Evolutionary conservation across 2,113 vertebrate species (phyloP), one percentile per base, ranked within the genome.

Genomic region (Cisticola juncidis): DNA sequence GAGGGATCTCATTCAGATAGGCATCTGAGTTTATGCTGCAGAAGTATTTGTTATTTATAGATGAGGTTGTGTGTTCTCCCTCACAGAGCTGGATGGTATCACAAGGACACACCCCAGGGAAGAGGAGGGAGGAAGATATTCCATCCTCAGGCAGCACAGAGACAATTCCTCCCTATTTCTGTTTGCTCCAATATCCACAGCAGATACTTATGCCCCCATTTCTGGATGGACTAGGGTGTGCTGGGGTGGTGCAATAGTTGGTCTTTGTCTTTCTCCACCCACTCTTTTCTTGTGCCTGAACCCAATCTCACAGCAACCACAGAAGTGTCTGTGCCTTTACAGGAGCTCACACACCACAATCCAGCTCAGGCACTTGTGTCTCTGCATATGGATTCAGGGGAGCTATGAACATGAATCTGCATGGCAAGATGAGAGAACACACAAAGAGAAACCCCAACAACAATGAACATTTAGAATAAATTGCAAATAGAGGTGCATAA

Each of bases 401-500:
- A 86, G 36, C 48, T 94, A 36, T 8, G n/a, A 84, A 51, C 26
- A 33, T 45, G 62, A 74, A 80, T 84, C 51, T 70, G 56, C 71
- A 45, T 0, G 0, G 62, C 16, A 26, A 72, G 81, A 91, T 73
- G 61, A 83, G 40, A 94, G 69, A 82, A 53, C 19, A 58, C 70
- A 54, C 62, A 69, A 80, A 61, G 29, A 91, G 36, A 88, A 88
- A 81, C 2, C 23, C 36, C 80, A 92, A 47, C 66, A 83, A 82
- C 64, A 84, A 71, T 29, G 51, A 84, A 11, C 44, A 56, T 68
- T 70, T 73, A 90, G 47, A 90, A 82, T 86, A 94, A 93, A 95
- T 71, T 92, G 50, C 68, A 94, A 92, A 91, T 48, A 93, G 78
- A 93, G 58, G 72, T 84, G 62, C 40, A 64, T 88, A 79, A 94